Base-by-base conservation (phyloP, 2,888 invertebrate species). In the Melinopterus prodromus region DNA sequence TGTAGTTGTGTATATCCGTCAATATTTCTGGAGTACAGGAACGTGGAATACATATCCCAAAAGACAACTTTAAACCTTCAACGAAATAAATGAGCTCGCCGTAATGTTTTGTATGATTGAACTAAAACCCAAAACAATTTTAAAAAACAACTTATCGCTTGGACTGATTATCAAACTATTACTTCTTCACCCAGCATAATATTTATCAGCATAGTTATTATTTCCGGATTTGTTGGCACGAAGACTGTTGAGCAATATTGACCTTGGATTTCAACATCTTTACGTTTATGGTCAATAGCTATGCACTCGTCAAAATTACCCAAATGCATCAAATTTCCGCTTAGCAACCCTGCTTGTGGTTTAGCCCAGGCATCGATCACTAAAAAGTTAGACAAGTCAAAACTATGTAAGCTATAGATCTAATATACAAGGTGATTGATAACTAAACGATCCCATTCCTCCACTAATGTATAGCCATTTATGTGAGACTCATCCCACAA, bases 221-320 rank as follows among this genome's bases (percentile, higher is more conserved):
- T 15, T 12, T 70, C 70, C 5, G 53, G 26, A 38, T 71, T 35
- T n/a, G 77, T 78, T 35, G 80, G 79, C 16, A 77, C 26, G 38
- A 80, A 77, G 38, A 80, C 74, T 6, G 69, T 75, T 15, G 78
- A 77, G 35, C 80, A 81, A 70, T 81, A 81, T 69, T 79, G 77
- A 0, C 81, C 81, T 6, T 76, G 38, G 26, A 81, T 79, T 26
- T 71, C 26, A 2, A 71, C 75, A 6, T 69, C 71, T 71, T 80
- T 80, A 9, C 53, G 37, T 26, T 16, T 14, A 16, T 38, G 26
- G n/a, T 78, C 71, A 6, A 82, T 38, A 2, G 36, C 80, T 7
- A 81, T 70, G 38, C 84, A 84, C 80, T 84, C 82, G 37, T 84
- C 84, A 16, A 80, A 84, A 15, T 82, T 83, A 70, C 84, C 84